Conservation (phyloP, 2,888 invertebrate genomes). For the Agrochola macilenta region DNA sequence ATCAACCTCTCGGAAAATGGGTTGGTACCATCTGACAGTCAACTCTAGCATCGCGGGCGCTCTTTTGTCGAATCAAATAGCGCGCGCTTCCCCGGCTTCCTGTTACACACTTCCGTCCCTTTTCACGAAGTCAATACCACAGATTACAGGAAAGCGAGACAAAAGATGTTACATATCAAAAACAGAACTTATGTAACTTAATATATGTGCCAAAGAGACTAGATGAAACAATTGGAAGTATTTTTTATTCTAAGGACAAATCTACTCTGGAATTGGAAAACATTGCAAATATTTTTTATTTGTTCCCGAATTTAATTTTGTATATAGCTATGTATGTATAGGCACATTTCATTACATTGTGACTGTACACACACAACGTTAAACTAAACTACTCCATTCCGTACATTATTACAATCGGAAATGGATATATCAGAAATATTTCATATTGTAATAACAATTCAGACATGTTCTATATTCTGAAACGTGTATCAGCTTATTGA, state of each 20-base stretch:
- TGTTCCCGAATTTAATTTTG: not conserved
- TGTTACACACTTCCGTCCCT: too few species aligned
- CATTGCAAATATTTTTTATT: not conserved
- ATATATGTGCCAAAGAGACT: not conserved
- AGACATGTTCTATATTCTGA: conserved; percentile 27
- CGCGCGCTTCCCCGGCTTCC: too few species aligned
- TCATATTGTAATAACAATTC: conserved; percentile 42
- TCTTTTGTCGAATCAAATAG: too few species aligned
- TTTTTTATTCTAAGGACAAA: not conserved
- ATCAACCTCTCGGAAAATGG: too few species aligned
- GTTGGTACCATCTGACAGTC: too few species aligned
- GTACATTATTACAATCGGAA: conserved; percentile 41
- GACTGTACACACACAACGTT: not conserved
- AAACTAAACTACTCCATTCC: conserved; percentile 20
- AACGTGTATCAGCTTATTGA: conserved; percentile 13
- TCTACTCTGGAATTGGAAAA: not conserved
- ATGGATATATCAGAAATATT: conserved; percentile 34
- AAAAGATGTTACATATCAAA: too few species aligned
- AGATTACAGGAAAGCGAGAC: too few species aligned
- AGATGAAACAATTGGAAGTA: not conserved
- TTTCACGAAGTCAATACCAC: too few species aligned
- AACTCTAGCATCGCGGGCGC: too few species aligned
- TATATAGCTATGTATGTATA: not conserved
- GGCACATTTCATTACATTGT: conserved; percentile 3
- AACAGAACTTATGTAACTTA: not conserved